Base-by-base conservation (phyloP, 1,140 invertebrate species). In the Drosophila repleta region DNA sequence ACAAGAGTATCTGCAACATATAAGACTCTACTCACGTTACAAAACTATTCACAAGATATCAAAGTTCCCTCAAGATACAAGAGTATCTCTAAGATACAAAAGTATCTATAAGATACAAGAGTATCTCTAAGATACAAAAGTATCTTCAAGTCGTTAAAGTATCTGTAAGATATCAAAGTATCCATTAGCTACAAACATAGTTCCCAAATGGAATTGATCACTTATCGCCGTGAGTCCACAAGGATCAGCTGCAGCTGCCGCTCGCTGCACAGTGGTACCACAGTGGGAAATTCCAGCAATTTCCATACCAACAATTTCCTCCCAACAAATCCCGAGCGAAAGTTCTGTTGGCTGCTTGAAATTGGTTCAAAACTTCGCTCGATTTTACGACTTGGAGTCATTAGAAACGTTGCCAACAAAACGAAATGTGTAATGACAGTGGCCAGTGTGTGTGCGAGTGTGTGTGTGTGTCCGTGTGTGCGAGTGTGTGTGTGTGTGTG, bases 351-450 rank as follows among this genome's bases (percentile, higher is more conserved):
- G 10, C n/a, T 39, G 24, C 53, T 41, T 41, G 4, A 24, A 32
- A 39, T 41, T 41, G 11, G 26, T 24, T 61, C 8, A 15, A 29
- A 11, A 32, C 45, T 48, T 15, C 39, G 7, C 39, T 20, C 18
- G 45, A 55, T 83, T 83, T 78, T 73, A 83, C 79, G 49, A 67
- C 48, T 39, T 46, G 6, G 18, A 56, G 51, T 83, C 76, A 76
- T 84, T 85, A 80, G 81, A 74, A 76, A 74, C 81, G 77, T 80
- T 81, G 65, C 15, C 51, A 65, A 79, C 80, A 83, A 75, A 37
- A 55, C 63, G 58, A 79, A 78, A 66, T 75, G 75, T 63, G 77
- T 79, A 79, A 71, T 63, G 32, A 3, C 32, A 35, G 32, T 35
- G 32, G 49, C 67, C 57, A 62, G 43, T 45, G 43, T 41, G 17